Conservation (phyloP, 1,140 invertebrate species). For the Brachionus asplanchnoidis region DNA sequence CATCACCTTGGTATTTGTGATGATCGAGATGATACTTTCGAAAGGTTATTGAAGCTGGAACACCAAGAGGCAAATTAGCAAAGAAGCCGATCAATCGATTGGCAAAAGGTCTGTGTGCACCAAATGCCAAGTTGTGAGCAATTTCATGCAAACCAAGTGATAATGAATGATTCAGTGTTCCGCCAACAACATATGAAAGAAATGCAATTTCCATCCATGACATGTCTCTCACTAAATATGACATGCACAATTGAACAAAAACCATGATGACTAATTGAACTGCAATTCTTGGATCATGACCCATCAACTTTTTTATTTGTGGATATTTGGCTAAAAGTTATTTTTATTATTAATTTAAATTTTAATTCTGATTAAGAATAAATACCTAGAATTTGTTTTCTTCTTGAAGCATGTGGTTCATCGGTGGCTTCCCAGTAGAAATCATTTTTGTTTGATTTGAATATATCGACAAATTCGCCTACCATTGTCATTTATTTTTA, state of each 20-base stretch:
- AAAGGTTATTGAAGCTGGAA: conserved; percentile 92
- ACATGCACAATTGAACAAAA: conserved; percentile 70
- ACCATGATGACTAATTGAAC: conserved; percentile 81
- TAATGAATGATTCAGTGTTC: conserved; percentile 94
- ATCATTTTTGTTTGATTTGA: not conserved
- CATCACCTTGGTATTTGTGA: conserved; percentile 93
- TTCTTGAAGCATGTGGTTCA: conserved; percentile 90
- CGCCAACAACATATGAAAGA: conserved; percentile 83
- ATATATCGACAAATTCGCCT: not conserved
- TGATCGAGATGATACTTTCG: conserved; percentile 98
- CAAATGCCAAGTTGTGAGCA: conserved; percentile 92
- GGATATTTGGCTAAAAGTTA: conserved; percentile 78
- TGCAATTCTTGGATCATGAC: conserved; percentile 83
- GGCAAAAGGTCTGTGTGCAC: conserved; percentile 73
- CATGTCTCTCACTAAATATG: conserved; percentile 72
- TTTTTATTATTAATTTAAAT: not conserved
- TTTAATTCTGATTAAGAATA: not conserved
- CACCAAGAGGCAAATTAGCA: conserved; percentile 87
- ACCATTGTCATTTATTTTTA: not conserved
- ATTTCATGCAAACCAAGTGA: conserved; percentile 97
- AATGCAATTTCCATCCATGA: conserved; percentile 71
- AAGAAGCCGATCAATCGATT: conserved; percentile 86
- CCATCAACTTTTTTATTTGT: conserved; percentile 89
- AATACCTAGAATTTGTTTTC: conserved; percentile 85
- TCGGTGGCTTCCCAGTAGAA: conserved; percentile 79